Base-by-base conservation (phyloP, 2,888 invertebrate species). In the Pheosia tremula region DNA sequence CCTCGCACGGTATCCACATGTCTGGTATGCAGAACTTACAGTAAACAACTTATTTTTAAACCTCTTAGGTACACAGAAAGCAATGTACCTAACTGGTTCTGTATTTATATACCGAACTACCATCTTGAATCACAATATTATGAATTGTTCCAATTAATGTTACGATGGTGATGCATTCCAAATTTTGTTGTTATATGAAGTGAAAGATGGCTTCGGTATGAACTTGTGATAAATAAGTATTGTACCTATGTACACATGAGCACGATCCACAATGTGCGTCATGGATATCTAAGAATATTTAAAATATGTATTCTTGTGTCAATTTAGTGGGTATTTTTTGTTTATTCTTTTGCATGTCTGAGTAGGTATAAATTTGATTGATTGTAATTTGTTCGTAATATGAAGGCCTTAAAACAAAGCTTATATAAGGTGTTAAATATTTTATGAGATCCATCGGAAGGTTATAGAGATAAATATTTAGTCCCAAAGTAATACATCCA, bases 21-120 rank as follows among this genome's bases (percentile, higher is more conserved):
- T 67, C 68, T 67, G 71, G 66, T 67, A 76, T 68, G 68, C 57
- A 64, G 66, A 68, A 65, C 66, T 69, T 67, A 68, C 64, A 65
- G 68, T 73, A 65, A 52, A 64, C 45, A 67, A 64, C 68, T 68
- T 76, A 77, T 75, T 78, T 78, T 75, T 78, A 72, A 69, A 70
- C 68, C 66, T 63, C 59, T 59, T 50, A 55, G 39, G 13, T 59
- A 60, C 61, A 58, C 61, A 63, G 64, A 76, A 61, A 64, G 61
- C 55, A 62, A 68, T 37, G 53, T 49, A 24, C 24, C 24, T 24
- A 72, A 77, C 77, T 63, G 68, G 76, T 77, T 77, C 66, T 62
- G 59, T 68, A 66, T 69, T 71, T 67, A 71, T 63, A 65, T 67
- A 64, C 37, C n/a, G 36, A 50, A 50, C 24, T 24, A 7, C 50